Evolutionary conservation across 1,140 invertebrate genomes (phyloP).

Genomic region (Phenacoccus solenopsis): DNA sequence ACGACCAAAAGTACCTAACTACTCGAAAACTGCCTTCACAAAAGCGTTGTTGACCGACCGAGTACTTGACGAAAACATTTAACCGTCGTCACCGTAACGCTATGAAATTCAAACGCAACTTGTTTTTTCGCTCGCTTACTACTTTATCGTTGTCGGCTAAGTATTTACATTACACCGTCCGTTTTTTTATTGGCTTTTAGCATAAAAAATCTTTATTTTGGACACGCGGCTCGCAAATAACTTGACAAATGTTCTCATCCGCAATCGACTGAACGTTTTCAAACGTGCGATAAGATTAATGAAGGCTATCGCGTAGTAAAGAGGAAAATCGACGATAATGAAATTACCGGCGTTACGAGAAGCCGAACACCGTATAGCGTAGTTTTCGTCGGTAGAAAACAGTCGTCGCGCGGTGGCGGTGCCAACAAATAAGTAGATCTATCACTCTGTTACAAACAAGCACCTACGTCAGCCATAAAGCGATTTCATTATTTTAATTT

Average conservation of each 20-base stretch:
- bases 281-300: not conserved
- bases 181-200: not conserved
- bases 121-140: not conserved
- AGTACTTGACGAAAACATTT: no score
- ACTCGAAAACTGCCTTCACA: no score
- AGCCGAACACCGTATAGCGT: no score
- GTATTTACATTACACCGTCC: not conserved
- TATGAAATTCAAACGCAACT: not conserved
- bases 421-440: not conserved
- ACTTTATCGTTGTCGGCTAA: not conserved
- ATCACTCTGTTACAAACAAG: not conserved
- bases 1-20: no score
- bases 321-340: constrained; percentile 1
- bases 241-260: not conserved
- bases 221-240: not conserved
- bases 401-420: not conserved
- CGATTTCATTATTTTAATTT: not conserved
- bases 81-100: no score
- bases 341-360: not conserved
- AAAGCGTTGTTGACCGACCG: no score
- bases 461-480: not conserved
- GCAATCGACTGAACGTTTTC: not conserved
- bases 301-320: not conserved
- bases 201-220: not conserved
- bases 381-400: not conserved